Evolutionary conservation across 2,797 vertebrate species (phyloP).

Genomic region (Tokudaia tokunoshimensis): DNA sequence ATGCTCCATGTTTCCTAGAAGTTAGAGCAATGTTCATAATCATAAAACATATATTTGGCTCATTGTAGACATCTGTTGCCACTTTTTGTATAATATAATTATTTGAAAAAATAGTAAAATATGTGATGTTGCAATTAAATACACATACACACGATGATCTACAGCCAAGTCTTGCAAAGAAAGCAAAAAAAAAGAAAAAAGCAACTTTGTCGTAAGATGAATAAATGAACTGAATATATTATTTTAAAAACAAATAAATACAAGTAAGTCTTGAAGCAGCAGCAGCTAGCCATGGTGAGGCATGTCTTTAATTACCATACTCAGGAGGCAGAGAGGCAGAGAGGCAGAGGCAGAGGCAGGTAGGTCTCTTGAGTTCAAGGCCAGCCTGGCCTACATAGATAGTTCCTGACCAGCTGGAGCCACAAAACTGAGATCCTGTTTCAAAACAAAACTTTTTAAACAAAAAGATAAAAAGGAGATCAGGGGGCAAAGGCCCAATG

Average conservation of each 20-base stretch:
- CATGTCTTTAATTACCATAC: background rate
- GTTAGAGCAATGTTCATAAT: background rate
- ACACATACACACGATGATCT: background rate
- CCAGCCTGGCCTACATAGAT: background rate
- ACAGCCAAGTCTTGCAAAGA: background rate
- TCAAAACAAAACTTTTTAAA: background rate
- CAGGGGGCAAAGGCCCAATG: background rate
- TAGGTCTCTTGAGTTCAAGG: background rate
- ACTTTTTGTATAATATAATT: background rate
- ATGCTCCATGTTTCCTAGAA: background rate
- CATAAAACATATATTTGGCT: background rate
- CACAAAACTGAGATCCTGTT: background rate
- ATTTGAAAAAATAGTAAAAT: background rate
- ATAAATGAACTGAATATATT: background rate
- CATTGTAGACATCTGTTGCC: background rate
- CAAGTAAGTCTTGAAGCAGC: background rate
- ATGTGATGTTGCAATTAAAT: background rate
- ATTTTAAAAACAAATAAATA: background rate
- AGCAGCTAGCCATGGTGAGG: background rate
- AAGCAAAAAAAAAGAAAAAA: background rate
- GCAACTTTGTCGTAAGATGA: background rate
- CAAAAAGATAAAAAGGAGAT: background rate
- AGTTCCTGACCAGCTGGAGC: background rate
- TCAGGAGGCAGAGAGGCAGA: too few species aligned
- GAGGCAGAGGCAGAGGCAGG: background rate